These are phyloP conservation scores for Tragelaphus strepsiceros DNA, from an alignment of 2,113 vertebrate genomes.

Conservation along the genomic window DNA sequence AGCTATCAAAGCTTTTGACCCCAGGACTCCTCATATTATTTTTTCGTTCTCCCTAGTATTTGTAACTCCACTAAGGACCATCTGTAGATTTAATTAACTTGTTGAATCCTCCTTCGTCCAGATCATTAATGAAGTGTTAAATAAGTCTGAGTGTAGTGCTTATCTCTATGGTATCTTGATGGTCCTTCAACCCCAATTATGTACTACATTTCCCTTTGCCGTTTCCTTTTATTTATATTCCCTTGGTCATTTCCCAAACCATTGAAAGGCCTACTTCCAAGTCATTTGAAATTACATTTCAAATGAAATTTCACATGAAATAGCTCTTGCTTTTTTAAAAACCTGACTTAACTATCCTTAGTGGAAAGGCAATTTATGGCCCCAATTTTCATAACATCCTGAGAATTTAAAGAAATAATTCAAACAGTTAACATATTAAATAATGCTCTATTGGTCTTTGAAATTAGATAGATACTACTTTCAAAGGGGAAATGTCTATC, in stretches of 20 bases:
- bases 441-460: conserved; percentile 36
- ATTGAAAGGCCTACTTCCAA: neutral
- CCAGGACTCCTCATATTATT: conserved; percentile 47
- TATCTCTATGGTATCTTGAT: conserved; percentile 5
- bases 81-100: conserved; percentile 71
- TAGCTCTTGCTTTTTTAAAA: neutral
- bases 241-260: neutral
- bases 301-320: conserved; percentile 42
- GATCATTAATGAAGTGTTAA: conserved; percentile 65
- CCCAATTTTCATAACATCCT: conserved; percentile 31
- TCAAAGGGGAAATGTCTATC: neutral
- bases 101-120: conserved; percentile 29
- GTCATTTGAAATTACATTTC: conserved; percentile 4
- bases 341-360: conserved; percentile 1
- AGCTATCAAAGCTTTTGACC: conserved; percentile 54
- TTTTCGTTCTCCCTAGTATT: conserved; percentile 52
- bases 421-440: conserved; percentile 43
- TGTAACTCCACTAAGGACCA: conserved; percentile 48
- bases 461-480: conserved; percentile 44
- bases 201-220: neutral
- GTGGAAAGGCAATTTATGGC: neutral
- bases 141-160: conserved; percentile 35
- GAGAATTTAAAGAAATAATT: conserved; percentile 36
- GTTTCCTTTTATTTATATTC: conserved; percentile 1
- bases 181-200: conserved; percentile 52